Evolutionary conservation across 2,888 invertebrate species (phyloP).

Genomic region (Erannis defoliaria): DNA sequence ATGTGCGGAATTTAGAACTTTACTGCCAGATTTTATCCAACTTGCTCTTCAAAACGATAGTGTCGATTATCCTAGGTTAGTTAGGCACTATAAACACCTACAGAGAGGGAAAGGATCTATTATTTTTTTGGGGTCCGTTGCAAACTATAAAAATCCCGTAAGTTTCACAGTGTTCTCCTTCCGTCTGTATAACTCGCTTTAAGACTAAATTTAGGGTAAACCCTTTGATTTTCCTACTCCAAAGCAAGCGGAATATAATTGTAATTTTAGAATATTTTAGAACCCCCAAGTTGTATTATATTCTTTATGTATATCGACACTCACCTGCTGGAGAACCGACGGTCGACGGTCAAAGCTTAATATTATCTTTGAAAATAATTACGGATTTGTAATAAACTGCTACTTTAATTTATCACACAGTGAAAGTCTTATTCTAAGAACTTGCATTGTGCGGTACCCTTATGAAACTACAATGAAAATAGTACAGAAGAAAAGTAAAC

Average conservation of each 20-base stretch:
- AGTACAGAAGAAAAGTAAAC: slow-evolving; percentile 35
- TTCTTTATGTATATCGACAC: neutral
- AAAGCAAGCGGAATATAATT: too few relatives aligned
- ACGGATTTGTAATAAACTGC: slow-evolving; percentile 10
- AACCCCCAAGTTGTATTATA: neutral
- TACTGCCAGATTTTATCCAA: slow-evolving; percentile 10
- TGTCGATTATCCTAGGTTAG: neutral
- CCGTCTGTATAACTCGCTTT: too few relatives aligned
- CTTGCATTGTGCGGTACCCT: slow-evolving; percentile 31
- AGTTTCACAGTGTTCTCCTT: too few relatives aligned
- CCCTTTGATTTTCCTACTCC: too few relatives aligned
- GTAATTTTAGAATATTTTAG: too few relatives aligned
- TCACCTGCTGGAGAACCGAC: slow-evolving; percentile 27
- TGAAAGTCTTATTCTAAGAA: slow-evolving; percentile 35
- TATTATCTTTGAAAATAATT: slow-evolving; percentile 6
- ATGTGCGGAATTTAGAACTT: slow-evolving; percentile 4
- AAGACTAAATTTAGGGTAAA: too few relatives aligned
- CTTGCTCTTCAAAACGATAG: neutral
- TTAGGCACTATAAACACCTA: neutral
- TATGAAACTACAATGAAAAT: slow-evolving; percentile 43
- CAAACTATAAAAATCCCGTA: too few relatives aligned
- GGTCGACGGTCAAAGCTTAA: slow-evolving; percentile 26
- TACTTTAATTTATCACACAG: slow-evolving; percentile 29
- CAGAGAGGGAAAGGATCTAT: neutral
- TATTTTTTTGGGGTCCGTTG: too few relatives aligned